Evolutionary conservation across 2,797 vertebrate species (phyloP), one percentile per base, ranked within the genome.

Genomic region (Euphonia xanthogaster): DNA sequence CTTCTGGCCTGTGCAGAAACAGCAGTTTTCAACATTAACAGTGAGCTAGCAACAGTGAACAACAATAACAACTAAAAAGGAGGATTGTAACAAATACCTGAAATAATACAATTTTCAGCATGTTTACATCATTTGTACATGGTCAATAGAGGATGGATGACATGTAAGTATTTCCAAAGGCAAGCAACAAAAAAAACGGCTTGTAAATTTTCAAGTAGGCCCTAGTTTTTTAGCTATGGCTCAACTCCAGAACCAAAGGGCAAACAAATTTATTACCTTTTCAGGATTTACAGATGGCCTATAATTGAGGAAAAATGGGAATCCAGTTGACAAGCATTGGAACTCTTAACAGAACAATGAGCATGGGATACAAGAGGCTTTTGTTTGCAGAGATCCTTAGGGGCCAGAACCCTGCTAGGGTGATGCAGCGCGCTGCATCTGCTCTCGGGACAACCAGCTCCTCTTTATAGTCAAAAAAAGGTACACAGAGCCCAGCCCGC

Each of bases 391-490:
- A 24, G 2, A 11, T 5, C 22, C 70, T 48, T 6, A 31, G 19
- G 11, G 22, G 50, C 9, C 62, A 51, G 54, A 66, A 31, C 12
- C 28, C 23, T 4, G 4, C n/a, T 1, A 8, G 14, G 17, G 24
- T 2, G 47, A 47, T 47, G 60, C 55, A n/a, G 65, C 2, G 4
- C 22, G 7, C 12, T 5, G 24, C 45, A 72, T 13, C 50, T 42
- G 42, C 12, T 3, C n/a, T 2, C 18, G 3, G 60, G 54, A 77
- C 79, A 54, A 51, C 3, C 8, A 9, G 1, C 55, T 65, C 27
- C 67, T 44, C 58, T 33, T 8, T 3, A 22, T 0, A 3, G 10
- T 5, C 77, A 12, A 4, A 1, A 11, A 3, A 4, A 9, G 18
- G 25, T 9, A 2, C 17, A 8, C 21, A 12, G 15, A 31, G 54